Evolutionary conservation across 2,797 vertebrate genomes (phyloP), one percentile per base, ranked within the genome.

Genomic region (Dipus sagitta): DNA sequence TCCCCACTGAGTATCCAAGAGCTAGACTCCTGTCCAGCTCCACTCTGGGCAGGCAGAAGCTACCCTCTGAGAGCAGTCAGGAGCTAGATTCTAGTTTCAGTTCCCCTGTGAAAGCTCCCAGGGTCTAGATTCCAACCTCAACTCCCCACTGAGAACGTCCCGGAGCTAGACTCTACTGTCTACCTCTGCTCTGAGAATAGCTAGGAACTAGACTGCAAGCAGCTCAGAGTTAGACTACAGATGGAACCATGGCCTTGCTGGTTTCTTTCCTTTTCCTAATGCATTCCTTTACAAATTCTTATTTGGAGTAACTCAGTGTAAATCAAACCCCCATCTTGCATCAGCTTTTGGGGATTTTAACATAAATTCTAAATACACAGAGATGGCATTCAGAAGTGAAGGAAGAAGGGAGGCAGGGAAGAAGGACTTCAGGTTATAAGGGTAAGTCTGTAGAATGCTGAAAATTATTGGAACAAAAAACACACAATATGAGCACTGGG

Each of bases 401-500:
- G 58, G 26, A 80, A 28, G 20, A 62, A 83, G 52, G 17, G 0
- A n/a, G 17, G 23, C 2, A 54, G 38, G 12, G 75, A 26, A 6
- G 62, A n/a, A 62, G 34, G 34, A 65, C 21, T 34, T 77, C 24
- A 79, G 24, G 34, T 76, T 38, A n/a, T 3, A 65, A 52, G 26
- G n/a, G 34, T 21, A 60, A 70, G 30, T 42, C 26, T 13, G 72
- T 18, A 52, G 0, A 47, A 20, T 78, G 28, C 47, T 32, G 85
- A 76, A 94, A 85, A 82, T 47, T 28, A 54, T 78, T 52, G 85
- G 13, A 87, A 54, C 8, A 92, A 34, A 87, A 75, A 14, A 65
- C 14, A 20, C 74, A 24, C 86, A 89, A 88, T 60, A 78, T 74
- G 52, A 96, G 34, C 34, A 81, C 60, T 0, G 47, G 24, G 83